Conservation (phyloP, 2,113 vertebrate species). For the Chlorodrepanis virens region DNA sequence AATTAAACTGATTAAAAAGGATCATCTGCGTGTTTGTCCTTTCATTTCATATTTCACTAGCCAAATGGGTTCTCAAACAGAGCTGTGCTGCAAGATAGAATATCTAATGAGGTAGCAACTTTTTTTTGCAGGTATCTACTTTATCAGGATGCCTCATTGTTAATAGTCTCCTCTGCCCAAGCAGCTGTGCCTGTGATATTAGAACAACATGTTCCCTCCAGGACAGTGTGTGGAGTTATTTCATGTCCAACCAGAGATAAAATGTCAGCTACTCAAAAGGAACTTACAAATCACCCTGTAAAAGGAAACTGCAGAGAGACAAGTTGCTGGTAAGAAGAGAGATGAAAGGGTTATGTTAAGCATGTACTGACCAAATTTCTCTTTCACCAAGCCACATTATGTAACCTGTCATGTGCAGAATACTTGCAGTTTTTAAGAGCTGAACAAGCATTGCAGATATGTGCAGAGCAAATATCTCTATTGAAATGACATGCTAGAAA, state of each 20-base stretch:
- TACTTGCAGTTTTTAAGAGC: slow-evolving; percentile 44
- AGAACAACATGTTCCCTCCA: slow-evolving; percentile 73
- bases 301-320: slow-evolving; percentile 48
- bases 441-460: slow-evolving; percentile 31
- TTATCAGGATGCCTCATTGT: slow-evolving; percentile 60
- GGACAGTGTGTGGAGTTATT: slow-evolving; percentile 56
- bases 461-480: not conserved
- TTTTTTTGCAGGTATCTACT: slow-evolving; percentile 62
- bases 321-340: not conserved
- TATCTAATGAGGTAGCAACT: slow-evolving; percentile 44
- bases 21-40: not conserved
- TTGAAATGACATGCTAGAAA: not conserved
- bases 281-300: slow-evolving; percentile 47
- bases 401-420: slow-evolving; percentile 28
- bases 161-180: slow-evolving; percentile 60
- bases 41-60: not conserved
- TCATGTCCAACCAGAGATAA: slow-evolving; percentile 68
- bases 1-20: slow-evolving; percentile 16
- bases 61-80: not conserved
- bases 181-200: slow-evolving; percentile 44
- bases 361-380: slow-evolving; percentile 24
- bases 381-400: slow-evolving; percentile 4
- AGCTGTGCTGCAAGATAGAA: slow-evolving; percentile 14
- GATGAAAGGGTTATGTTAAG: slow-evolving; percentile 26
- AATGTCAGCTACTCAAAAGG: slow-evolving; percentile 62